Percentiles rank a stretch among this genome's conserved stretches.
Conservation (phyloP, 2,888 invertebrate genomes). For the Lacanobia oleracea region DNA sequence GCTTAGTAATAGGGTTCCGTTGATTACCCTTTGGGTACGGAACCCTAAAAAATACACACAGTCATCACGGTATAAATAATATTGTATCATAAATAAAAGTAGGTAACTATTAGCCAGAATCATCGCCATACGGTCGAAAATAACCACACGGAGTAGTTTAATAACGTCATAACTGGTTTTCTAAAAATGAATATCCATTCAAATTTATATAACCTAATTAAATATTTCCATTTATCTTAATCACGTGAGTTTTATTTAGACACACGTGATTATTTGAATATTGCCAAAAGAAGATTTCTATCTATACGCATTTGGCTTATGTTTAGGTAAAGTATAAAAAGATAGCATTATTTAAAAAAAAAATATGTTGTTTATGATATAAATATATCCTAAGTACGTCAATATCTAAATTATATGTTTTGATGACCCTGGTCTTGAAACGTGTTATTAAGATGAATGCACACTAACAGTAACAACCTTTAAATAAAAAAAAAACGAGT, state of each 20-base stretch:
- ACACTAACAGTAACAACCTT: neutral
- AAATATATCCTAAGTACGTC: too few relatives aligned
- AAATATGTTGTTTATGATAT: too few relatives aligned
- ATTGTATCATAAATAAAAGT: neutral
- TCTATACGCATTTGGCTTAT: neutral
- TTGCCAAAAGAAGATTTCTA: neutral
- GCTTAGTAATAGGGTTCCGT: too few relatives aligned
- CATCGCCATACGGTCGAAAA: neutral
- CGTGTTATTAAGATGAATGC: slow-evolving; percentile 13
- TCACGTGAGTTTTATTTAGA: neutral
- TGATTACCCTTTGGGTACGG: too few relatives aligned
- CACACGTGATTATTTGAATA: neutral
- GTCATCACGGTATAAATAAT: neutral
- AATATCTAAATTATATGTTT: neutral
- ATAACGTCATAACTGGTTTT: neutral
- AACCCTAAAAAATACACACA: too few relatives aligned
- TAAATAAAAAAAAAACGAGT: slow-evolving; percentile 25
- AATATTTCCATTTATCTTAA: neutral
- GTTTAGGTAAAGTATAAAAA: too few relatives aligned
- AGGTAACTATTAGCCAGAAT: neutral
- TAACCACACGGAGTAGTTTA: neutral
- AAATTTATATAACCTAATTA: neutral
- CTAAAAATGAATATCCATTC: neutral
- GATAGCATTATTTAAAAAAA: too few relatives aligned
- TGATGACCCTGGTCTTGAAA: slow-evolving; percentile 1